phyloP scores from a whole-genome alignment of 2,797 vertebrate genomes.

The Brachymystax lenok region DNA sequence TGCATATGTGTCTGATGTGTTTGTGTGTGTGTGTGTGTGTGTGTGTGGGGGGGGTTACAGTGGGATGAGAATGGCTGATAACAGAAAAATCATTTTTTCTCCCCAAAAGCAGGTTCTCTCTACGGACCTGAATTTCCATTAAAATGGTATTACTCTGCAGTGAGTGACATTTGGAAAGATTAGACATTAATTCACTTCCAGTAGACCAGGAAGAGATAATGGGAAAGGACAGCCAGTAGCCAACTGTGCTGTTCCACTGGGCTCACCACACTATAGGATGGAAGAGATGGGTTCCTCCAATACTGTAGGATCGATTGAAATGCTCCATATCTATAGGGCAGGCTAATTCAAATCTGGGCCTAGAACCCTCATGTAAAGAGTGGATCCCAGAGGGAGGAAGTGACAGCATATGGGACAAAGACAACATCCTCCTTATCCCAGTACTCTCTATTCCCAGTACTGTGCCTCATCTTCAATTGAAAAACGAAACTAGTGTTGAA shows the following conservation, averaged over 20 bases:
- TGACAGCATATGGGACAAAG: neutral
- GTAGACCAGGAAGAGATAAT: conserved; percentile 34
- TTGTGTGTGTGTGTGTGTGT: conserved; percentile 6
- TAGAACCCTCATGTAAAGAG: neutral
- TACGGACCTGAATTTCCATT: conserved; percentile 35
- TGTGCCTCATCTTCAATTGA: neutral
- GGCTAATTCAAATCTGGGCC: conserved; percentile 24
- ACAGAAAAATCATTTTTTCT: conserved; percentile 36
- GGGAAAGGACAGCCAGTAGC: conserved; percentile 18
- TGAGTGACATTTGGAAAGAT: conserved; percentile 43
- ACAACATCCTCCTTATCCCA: conserved; percentile 40
- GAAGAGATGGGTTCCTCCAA: neutral
- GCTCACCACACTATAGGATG: conserved; percentile 3
- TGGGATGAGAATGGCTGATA: conserved; percentile 21
- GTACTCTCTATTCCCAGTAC: neutral
- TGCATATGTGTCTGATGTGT: conserved; percentile 3
- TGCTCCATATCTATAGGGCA: neutral
- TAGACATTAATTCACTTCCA: conserved; percentile 36
- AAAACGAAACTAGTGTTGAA: conserved; percentile 19
- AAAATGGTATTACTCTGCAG: conserved; percentile 24
- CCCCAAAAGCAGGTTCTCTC: conserved; percentile 29
- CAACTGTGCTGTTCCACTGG: conserved; percentile 22
- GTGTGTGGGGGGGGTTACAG: neutral
- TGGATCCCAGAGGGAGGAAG: conserved; percentile 4
- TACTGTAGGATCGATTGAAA: neutral